Percentiles rank a stretch among this genome's conserved stretches.
These are phyloP conservation scores for Trachemys scripta DNA, from an alignment of 2,113 vertebrate species.

Conservation along the genomic window DNA sequence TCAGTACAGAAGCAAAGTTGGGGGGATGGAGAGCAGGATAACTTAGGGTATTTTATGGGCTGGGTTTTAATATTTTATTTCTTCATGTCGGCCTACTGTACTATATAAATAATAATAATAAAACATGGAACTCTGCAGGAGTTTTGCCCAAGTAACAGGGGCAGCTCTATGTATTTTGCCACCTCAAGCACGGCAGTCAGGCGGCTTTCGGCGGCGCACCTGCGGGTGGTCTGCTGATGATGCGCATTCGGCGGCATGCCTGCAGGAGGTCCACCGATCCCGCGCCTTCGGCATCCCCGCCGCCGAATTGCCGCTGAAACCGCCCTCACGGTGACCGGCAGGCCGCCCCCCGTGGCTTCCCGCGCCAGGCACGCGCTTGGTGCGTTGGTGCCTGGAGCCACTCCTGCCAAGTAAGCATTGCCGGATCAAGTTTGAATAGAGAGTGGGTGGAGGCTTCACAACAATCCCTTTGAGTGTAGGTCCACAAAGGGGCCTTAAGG, in stretches of 20 bases:
- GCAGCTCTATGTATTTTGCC: too few relatives aligned
- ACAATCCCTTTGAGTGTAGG: not conserved
- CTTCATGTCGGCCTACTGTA: not conserved
- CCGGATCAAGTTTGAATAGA: not conserved
- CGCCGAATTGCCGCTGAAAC: too few relatives aligned
- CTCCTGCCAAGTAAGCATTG: not conserved
- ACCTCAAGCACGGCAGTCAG: too few relatives aligned
- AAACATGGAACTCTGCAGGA: not conserved
- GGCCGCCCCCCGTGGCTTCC: too few relatives aligned
- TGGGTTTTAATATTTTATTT: rapidly evolving
- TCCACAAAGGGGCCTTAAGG: not conserved
- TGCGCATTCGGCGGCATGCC: too few relatives aligned
- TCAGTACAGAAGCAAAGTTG: not conserved
- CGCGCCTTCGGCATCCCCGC: too few relatives aligned
- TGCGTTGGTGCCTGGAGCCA: too few relatives aligned
- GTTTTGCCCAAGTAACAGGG: not conserved
- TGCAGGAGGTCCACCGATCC: too few relatives aligned
- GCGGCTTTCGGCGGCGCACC: too few relatives aligned
- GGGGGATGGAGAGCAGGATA: not conserved
- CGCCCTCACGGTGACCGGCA: too few relatives aligned
- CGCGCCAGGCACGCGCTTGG: too few relatives aligned
- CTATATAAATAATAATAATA: not conserved
- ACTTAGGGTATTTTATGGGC: not conserved
- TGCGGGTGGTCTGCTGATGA: too few relatives aligned
- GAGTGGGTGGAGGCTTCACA: not conserved